phyloP scores from a whole-genome alignment of 1,140 invertebrate species.

The Drosophila neocordata region DNA sequence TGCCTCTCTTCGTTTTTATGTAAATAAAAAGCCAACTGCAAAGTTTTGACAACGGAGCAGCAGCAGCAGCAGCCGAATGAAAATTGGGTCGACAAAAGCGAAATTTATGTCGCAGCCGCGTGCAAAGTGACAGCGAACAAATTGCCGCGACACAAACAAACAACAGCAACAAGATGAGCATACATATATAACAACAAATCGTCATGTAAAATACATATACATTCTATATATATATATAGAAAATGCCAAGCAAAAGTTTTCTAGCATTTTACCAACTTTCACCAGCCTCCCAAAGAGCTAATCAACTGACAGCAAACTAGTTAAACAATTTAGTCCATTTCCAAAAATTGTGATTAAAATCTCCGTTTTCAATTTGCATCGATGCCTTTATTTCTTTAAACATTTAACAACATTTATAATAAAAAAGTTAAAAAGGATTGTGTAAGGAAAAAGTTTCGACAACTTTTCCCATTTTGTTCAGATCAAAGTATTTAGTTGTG shows the following conservation, averaged over 20 bases:
- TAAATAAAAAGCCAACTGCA: conserved; percentile 79
- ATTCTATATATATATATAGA: conserved; percentile 16
- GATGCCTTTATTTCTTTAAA: neutral
- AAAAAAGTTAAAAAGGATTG: neutral
- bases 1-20: conserved; percentile 29
- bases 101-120: conserved; percentile 80
- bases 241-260: conserved; percentile 21
- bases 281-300: neutral
- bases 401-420: neutral
- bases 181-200: neutral
- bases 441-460: neutral
- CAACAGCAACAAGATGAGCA: neutral
- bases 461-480: conserved; percentile 22
- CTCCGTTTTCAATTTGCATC: conserved; percentile 3
- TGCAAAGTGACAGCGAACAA: conserved; percentile 80
- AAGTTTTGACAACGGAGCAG: conserved; percentile 72
- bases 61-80: conserved; percentile 42
- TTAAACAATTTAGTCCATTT: conserved; percentile 1
- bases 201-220: conserved; percentile 39
- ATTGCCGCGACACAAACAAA: conserved; percentile 65
- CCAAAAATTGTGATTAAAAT: neutral
- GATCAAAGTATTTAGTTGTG: too few relatives aligned
- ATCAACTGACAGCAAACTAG: conserved; percentile 8
- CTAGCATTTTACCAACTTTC: neutral
- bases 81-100: conserved; percentile 77